Percentiles rank a stretch among this genome's conserved stretches.
Evolutionary conservation across 2,888 invertebrate genomes (phyloP).

Genomic region (Tortricodes alternella): DNA sequence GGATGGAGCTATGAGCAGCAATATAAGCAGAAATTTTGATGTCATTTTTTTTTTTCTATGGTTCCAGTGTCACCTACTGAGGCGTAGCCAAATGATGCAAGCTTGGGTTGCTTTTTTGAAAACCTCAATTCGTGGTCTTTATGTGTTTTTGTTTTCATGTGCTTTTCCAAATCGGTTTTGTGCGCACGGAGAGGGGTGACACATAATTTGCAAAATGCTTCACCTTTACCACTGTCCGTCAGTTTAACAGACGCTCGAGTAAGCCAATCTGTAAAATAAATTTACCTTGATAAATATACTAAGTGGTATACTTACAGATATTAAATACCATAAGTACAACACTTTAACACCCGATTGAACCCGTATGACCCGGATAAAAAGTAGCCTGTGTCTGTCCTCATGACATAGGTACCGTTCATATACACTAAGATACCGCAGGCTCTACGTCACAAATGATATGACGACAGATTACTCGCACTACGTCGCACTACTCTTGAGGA

Average conservation of each 20-base stretch:
- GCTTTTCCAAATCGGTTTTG: slow-evolving; percentile 29
- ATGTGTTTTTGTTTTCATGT: slow-evolving; percentile 27
- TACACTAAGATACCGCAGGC: too few species aligned
- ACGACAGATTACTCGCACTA: too few species aligned
- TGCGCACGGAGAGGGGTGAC: slow-evolving; percentile 22
- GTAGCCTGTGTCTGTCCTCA: too few species aligned
- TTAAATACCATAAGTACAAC: too few species aligned
- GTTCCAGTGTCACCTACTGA: not conserved
- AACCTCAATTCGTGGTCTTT: slow-evolving; percentile 5
- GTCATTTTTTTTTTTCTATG: not conserved
- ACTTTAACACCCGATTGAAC: too few species aligned
- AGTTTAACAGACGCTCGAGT: slow-evolving; percentile 12
- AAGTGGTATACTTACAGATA: too few species aligned
- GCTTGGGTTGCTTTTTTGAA: slow-evolving; percentile 22
- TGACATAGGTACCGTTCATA: too few species aligned
- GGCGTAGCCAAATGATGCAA: slow-evolving; percentile 14
- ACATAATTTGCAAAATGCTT: slow-evolving; percentile 24
- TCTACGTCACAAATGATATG: too few species aligned
- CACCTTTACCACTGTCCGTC: slow-evolving; percentile 22
- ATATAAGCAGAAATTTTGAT: slow-evolving; percentile 7
- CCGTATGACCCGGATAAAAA: too few species aligned
- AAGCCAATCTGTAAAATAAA: slow-evolving; percentile 24
- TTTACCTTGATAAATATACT: not conserved
- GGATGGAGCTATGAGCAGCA: slow-evolving; percentile 28
- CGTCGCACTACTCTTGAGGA: too few species aligned